Evolutionary conservation across 2,113 vertebrate genomes (phyloP).

Genomic region (Carollia perspicillata): DNA sequence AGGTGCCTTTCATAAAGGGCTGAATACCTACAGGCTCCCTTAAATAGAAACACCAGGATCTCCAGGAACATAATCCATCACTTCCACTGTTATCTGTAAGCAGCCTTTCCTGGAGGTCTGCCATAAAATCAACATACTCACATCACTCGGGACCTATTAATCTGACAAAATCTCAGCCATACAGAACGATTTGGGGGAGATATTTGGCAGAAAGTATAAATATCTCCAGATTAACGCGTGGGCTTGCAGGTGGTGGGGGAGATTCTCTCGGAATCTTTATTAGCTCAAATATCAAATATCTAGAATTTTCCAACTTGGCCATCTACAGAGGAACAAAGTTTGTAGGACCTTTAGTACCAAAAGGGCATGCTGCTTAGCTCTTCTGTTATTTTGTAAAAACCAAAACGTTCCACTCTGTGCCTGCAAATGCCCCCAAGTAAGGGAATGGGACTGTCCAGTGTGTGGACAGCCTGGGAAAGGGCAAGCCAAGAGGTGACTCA

Average conservation of each 20-base stretch:
- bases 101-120: slow-evolving; percentile 51
- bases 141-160: slow-evolving; percentile 56
- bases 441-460: neutral
- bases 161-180: slow-evolving; percentile 53
- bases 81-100: slow-evolving; percentile 47
- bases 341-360: neutral
- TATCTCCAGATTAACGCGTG: slow-evolving; percentile 39
- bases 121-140: slow-evolving; percentile 56
- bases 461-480: neutral
- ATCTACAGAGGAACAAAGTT: slow-evolving; percentile 16
- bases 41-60: slow-evolving; percentile 56
- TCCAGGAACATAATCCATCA: slow-evolving; percentile 48
- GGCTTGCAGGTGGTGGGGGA: neutral
- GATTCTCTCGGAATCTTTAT: slow-evolving; percentile 43
- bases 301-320: slow-evolving; percentile 29
- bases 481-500: neutral
- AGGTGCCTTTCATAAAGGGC: neutral
- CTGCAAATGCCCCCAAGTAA: neutral
- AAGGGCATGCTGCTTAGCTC: neutral
- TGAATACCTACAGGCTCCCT: slow-evolving; percentile 34
- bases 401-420: neutral
- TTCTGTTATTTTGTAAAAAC: neutral
- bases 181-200: slow-evolving; percentile 49
- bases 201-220: slow-evolving; percentile 58
- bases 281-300: slow-evolving; percentile 36